These are phyloP conservation scores for Hephaestus fuliginosus DNA, from an alignment of 2,797 vertebrate species.

Conservation along the genomic window DNA sequence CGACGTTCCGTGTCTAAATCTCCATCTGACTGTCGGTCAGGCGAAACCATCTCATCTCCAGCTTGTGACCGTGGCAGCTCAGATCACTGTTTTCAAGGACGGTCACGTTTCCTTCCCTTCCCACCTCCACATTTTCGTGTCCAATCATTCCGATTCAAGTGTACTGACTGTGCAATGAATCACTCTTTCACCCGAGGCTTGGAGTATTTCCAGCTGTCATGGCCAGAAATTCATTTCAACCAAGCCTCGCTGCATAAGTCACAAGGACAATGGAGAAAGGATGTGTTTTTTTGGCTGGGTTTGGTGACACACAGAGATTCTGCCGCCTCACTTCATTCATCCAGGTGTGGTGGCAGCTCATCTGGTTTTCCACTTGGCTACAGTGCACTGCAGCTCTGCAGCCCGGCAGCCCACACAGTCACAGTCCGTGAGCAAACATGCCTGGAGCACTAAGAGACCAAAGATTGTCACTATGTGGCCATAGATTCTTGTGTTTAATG, in stretches of 20 bases:
- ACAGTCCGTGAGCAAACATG: conserved; percentile 21
- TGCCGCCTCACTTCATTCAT: background rate
- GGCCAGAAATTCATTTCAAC: conserved; percentile 30
- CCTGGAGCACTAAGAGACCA: conserved; percentile 4
- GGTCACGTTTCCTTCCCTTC: conserved; percentile 11
- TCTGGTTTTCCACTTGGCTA: conserved; percentile 27
- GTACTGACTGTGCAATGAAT: conserved; percentile 13
- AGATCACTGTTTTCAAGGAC: background rate
- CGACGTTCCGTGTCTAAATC: background rate
- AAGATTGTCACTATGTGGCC: conserved; percentile 9
- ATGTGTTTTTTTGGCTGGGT: background rate
- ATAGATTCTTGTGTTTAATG: conserved; percentile 7
- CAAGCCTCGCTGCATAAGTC: background rate
- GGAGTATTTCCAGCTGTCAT: conserved; percentile 17
- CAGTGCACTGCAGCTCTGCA: conserved; percentile 1
- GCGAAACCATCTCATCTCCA: background rate
- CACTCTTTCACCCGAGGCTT: conserved; percentile 9
- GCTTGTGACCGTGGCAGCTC: background rate
- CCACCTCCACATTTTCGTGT: background rate
- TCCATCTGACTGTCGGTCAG: background rate
- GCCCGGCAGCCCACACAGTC: background rate
- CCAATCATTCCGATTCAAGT: conserved; percentile 16
- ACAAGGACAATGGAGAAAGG: background rate
- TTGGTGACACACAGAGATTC: conserved; percentile 1
- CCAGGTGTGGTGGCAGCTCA: conserved; percentile 16